Evolutionary conservation across 2,797 vertebrate genomes (phyloP).

Genomic region (Catharus ustulatus): DNA sequence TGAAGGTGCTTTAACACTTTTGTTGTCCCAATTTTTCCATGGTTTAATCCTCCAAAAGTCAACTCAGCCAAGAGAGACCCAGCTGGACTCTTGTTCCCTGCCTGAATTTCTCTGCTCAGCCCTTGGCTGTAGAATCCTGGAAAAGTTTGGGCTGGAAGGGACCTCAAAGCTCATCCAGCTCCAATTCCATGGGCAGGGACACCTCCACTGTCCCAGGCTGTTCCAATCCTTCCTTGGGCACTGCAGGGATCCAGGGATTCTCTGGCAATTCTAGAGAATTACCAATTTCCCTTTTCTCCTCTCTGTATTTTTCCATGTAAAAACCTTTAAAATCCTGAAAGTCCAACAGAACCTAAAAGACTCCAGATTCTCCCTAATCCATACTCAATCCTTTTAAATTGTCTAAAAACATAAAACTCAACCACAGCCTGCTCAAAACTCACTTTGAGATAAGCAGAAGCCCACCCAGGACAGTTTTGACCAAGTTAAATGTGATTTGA

Average conservation of each 20-base stretch:
- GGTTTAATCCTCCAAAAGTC: background rate
- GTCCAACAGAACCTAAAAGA: background rate
- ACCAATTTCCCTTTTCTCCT: background rate
- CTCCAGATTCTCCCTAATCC: background rate
- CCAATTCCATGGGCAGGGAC: too few relatives aligned
- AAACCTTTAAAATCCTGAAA: background rate
- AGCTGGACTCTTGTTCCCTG: too few relatives aligned
- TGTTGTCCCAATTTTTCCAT: background rate
- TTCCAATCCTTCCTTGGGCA: background rate
- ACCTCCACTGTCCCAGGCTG: accelerated
- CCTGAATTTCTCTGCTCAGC: background rate
- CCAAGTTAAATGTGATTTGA: background rate
- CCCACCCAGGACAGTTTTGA: background rate
- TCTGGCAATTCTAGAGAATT: background rate
- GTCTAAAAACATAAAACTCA: background rate
- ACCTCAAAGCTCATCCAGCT: too few relatives aligned
- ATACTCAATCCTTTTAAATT: background rate
- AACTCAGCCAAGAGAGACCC: background rate
- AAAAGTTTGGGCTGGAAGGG: background rate
- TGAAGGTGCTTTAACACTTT: background rate
- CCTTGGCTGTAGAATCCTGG: background rate
- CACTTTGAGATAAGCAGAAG: background rate
- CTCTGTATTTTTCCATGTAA: background rate
- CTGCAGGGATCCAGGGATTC: background rate
- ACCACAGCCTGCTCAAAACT: background rate